Conservation (phyloP, 1,140 invertebrate species). For the Apis laboriosa region DNA sequence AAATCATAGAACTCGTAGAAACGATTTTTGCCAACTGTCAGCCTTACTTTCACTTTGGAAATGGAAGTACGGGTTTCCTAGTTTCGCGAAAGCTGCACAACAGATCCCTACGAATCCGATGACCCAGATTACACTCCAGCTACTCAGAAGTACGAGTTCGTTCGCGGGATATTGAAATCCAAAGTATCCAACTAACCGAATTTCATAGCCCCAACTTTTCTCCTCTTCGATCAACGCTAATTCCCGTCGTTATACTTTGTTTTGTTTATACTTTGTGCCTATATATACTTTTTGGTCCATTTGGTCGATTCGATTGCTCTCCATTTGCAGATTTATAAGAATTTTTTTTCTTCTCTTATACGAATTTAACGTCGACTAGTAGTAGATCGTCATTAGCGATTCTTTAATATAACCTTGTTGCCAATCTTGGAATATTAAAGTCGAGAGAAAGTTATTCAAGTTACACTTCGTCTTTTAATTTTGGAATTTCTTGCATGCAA, state of each 20-base stretch:
- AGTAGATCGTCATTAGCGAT: no score
- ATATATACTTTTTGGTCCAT: no score
- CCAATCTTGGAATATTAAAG: no score
- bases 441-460: no score
- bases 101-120: slow-evolving; percentile 20
- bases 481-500: no score
- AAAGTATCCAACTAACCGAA: not conserved
- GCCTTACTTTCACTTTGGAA: not conserved
- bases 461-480: no score
- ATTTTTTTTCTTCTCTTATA: no score
- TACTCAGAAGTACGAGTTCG: not conserved
- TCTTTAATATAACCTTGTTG: no score
- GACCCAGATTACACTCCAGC: slow-evolving; percentile 2
- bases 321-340: no score
- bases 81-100: slow-evolving; percentile 14
- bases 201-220: not conserved
- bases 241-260: not conserved
- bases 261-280: no score
- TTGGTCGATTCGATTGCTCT: no score
- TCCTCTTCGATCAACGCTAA: not conserved
- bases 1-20: not conserved
- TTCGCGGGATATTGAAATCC: not conserved
- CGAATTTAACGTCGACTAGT: no score
- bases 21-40: not conserved
- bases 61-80: slow-evolving; percentile 12